A percentile compares a stretch with the other conserved stretches of the same genome.
These are phyloP conservation scores for Phalacrocorax carbo DNA, from an alignment of 2,113 vertebrate species.

Conservation along the genomic window DNA sequence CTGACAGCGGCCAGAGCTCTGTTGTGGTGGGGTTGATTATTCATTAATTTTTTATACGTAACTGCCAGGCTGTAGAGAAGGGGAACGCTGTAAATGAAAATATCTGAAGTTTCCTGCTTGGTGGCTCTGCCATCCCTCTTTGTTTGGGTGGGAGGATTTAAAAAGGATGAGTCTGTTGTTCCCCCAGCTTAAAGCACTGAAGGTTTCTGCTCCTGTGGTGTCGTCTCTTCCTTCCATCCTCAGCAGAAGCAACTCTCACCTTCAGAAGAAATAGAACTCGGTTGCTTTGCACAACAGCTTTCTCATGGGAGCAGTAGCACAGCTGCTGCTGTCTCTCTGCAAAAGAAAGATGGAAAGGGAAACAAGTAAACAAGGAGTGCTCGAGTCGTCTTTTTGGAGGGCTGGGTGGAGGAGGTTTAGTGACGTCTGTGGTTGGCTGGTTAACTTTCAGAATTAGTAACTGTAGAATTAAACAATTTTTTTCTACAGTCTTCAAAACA, in stretches of 20 bases:
- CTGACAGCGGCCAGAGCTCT: neutral
- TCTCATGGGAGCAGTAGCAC: neutral
- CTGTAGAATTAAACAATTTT: neutral
- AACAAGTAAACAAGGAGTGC: neutral
- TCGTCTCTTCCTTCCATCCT: neutral
- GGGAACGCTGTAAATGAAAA: neutral
- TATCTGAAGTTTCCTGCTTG: neutral
- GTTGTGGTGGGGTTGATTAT: neutral
- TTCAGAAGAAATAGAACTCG: neutral
- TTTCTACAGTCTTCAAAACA: neutral
- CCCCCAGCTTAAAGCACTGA: neutral
- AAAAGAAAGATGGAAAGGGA: neutral
- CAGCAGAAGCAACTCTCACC: neutral
- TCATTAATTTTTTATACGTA: neutral
- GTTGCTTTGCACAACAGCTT: neutral
- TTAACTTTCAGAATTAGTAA: neutral
- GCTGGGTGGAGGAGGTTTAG: neutral
- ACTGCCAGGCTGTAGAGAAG: neutral
- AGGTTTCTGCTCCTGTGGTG: neutral
- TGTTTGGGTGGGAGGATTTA: neutral
- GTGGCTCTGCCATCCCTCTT: neutral
- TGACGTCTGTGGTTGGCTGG: neutral
- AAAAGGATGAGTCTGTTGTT: neutral
- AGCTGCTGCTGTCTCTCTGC: neutral
- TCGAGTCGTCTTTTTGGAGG: neutral